phyloP scores from a whole-genome alignment of 2,888 invertebrate species.

The Eulithis prunata region DNA sequence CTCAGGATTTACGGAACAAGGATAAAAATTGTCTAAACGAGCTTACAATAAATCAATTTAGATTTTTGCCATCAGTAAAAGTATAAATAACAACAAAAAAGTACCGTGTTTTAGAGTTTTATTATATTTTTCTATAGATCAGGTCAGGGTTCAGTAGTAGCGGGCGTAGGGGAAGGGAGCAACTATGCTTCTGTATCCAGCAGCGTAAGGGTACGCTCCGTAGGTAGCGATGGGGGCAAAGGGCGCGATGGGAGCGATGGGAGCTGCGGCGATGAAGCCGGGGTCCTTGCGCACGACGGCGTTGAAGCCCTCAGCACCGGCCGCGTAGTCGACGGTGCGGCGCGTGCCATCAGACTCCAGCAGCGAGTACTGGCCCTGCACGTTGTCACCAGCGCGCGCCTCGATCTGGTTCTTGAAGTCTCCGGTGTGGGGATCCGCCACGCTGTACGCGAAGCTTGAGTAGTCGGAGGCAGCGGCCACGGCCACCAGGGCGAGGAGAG shows the following conservation, averaged over 20 bases:
- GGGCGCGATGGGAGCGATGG: constrained; percentile 46
- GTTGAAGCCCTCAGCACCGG: constrained; percentile 80
- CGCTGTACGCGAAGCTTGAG: constrained; percentile 78
- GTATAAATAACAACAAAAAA: no score
- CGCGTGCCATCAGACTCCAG: constrained; percentile 79
- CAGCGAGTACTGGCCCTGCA: constrained; percentile 63
- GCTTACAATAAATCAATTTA: no score
- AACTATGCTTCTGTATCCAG: constrained; percentile 21
- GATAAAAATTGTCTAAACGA: no score
- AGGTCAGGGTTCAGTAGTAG: constrained; percentile 42
- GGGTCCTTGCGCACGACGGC: constrained; percentile 80
- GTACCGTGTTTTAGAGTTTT: constrained; percentile 13
- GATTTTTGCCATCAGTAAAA: no score
- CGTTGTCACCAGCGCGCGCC: constrained; percentile 52
- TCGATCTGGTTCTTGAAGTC: constrained; percentile 79
- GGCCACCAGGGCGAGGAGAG: constrained; percentile 58
- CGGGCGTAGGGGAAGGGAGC: constrained; percentile 45
- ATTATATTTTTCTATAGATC: constrained; percentile 34
- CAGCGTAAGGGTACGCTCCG: constrained; percentile 41
- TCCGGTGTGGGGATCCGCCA: constrained; percentile 79
- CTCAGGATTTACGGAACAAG: no score
- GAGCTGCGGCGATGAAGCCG: constrained; percentile 53
- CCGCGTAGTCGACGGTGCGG: constrained; percentile 81
- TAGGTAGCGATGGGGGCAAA: constrained; percentile 36
- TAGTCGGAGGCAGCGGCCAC: constrained; percentile 55